Percentiles rank a stretch among this genome's conserved stretches.
phyloP scores from a whole-genome alignment of 2,113 vertebrate genomes.

The Benitochromis conjunctus region DNA sequence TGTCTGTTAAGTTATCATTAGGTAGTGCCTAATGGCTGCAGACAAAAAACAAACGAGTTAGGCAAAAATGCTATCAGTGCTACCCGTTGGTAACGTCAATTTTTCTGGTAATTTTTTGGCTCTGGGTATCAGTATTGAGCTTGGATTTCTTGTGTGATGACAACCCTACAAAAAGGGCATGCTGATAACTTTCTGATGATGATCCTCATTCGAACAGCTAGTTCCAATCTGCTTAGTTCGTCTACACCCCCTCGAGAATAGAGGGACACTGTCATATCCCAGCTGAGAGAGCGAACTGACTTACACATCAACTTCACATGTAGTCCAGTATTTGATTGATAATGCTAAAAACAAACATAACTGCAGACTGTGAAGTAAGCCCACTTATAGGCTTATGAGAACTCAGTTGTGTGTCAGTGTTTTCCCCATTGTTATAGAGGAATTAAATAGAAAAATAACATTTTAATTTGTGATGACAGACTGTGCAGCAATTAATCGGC shows the following conservation, averaged over 20 bases:
- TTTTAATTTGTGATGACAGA: not conserved
- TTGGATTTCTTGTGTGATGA: not conserved
- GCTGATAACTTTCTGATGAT: constrained; percentile 37
- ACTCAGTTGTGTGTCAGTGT: not conserved
- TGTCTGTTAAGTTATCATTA: not conserved
- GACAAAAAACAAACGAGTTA: not conserved
- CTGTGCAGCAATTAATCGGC: not conserved
- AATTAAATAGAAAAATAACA: not conserved
- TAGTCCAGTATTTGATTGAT: not conserved
- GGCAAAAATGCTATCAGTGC: not conserved
- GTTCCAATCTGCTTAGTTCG: constrained; percentile 41
- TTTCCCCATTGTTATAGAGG: not conserved
- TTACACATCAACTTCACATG: not conserved
- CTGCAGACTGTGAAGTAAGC: not conserved
- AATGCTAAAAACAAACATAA: not conserved
- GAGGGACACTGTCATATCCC: constrained; percentile 3
- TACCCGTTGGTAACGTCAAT: not conserved
- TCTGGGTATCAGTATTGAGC: not conserved
- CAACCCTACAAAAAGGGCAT: not conserved
- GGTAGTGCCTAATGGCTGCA: rapidly evolving
- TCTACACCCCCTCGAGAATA: not conserved
- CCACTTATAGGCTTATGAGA: not conserved
- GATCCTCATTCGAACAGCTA: constrained; percentile 41
- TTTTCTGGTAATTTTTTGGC: too few species aligned
- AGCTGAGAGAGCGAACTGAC: not conserved